Conservation (phyloP, 1,140 invertebrate species). For the Neodiprion fabricii region DNA sequence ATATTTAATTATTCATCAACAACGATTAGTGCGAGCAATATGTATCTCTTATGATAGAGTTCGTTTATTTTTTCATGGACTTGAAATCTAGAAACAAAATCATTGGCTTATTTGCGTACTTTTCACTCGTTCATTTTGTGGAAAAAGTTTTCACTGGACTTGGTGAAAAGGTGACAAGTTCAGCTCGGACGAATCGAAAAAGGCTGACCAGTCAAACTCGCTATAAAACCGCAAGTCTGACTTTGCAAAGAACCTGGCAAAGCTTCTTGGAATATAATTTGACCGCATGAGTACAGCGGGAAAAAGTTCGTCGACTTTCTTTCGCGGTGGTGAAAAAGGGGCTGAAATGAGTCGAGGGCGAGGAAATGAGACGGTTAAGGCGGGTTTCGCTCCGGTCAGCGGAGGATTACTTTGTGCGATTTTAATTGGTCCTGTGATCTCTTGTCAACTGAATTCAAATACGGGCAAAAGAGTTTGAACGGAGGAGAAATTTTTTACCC, state of each 20-base stretch:
- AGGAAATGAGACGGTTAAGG: background rate
- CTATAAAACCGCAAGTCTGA: background rate
- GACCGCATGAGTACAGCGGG: background rate
- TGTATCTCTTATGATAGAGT: too few relatives aligned
- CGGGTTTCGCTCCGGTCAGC: background rate
- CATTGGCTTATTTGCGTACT: too few relatives aligned
- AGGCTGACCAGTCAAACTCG: too few relatives aligned
- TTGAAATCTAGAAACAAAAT: too few relatives aligned
- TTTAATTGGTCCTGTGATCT: constrained; percentile 16
- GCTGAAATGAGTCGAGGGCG: background rate
- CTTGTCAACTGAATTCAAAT: constrained; percentile 12
- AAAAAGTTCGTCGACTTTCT: background rate
- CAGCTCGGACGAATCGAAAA: too few relatives aligned
- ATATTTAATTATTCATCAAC: too few relatives aligned
- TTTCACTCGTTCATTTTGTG: too few relatives aligned
- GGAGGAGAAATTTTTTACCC: too few relatives aligned
- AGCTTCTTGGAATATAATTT: background rate
- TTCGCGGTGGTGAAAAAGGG: background rate
- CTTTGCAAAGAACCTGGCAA: background rate
- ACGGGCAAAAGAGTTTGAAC: background rate
- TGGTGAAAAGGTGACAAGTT: too few relatives aligned
- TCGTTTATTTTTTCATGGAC: too few relatives aligned
- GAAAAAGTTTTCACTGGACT: too few relatives aligned
- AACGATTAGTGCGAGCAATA: too few relatives aligned
- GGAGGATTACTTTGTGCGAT: background rate